Evolutionary conservation across 2,797 vertebrate species (phyloP), one percentile per base, ranked within the genome.

Genomic region (Urosaurus nigricauda): DNA sequence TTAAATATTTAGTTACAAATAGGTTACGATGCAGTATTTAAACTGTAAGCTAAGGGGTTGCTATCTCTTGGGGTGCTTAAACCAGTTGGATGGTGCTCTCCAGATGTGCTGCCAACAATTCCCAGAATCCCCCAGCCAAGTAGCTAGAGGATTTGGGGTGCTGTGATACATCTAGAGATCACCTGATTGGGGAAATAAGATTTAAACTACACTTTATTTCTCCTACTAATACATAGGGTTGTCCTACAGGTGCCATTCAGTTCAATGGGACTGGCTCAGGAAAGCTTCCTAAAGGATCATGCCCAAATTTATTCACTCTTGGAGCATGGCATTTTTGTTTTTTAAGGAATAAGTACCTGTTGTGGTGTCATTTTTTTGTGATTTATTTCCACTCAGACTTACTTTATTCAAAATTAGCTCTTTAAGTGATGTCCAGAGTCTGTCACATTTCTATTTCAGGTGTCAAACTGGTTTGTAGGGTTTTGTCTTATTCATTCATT

Each of bases 381-480:
- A 43, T 47, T 58, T 70, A 73, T 85, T 92, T 92, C 86, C 40
- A 77, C 83, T 91, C 93, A 90, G 70, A 35, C 68, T 90, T 90
- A 89, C 51, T 84, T 88, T 17, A 4, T 89, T 91, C 77, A 17
- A 37, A 29, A 35, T 35, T 68, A 29, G 68, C 0, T 5, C 51
- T 32, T 32, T 88, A 88, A 81, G 32, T 90, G 80, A 74, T 92
- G 87, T 90, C 71, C 91, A 73, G 71, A 19, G 93, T 93, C 92
- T 89, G 82, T 83, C 68, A 0, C 88, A 63, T 94, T 94, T 94
- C 0, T 94, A 91, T 88, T 85, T 92, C 87, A 91, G 88, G 56
- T 73, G 89, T 84, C 80, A 56, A 47, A 60, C 93, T 94, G 70
- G 78, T 88, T 88, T 80, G 78, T 47, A 91, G 87, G 35, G 35